Conservation (phyloP, 2,888 invertebrate genomes). For the Nymphalis urticae region DNA sequence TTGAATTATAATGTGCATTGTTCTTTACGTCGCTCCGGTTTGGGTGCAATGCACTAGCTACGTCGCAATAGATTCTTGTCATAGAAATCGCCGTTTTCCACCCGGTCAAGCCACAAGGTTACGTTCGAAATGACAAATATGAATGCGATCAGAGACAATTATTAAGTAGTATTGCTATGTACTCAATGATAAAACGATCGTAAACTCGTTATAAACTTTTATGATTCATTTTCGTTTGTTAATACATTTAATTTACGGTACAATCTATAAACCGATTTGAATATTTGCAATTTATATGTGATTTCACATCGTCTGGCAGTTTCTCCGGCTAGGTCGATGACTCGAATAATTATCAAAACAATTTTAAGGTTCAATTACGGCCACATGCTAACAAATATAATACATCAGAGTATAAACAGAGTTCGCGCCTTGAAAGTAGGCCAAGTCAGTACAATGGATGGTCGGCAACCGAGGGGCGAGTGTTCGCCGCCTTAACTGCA, state of each 20-base stretch:
- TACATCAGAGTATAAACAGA: slow-evolving; percentile 37
- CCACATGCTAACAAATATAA: slow-evolving; percentile 35
- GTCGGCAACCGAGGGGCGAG: slow-evolving; percentile 44
- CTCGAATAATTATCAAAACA: slow-evolving; percentile 43
- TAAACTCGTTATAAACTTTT: too few relatives aligned
- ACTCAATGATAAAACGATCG: too few relatives aligned
- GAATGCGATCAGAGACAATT: not conserved
- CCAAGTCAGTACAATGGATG: slow-evolving; percentile 50
- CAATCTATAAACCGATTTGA: not conserved
- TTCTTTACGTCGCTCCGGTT: slow-evolving; percentile 63
- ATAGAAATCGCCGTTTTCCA: slow-evolving; percentile 66
- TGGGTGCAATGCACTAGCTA: slow-evolving; percentile 74
- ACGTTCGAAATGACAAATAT: slow-evolving; percentile 36
- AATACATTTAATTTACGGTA: not conserved
- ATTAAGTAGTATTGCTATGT: not conserved
- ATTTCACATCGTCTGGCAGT: slow-evolving; percentile 57
- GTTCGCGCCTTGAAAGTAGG: slow-evolving; percentile 53
- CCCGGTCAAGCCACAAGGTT: slow-evolving; percentile 46
- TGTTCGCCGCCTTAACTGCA: slow-evolving; percentile 48
- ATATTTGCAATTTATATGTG: slow-evolving; percentile 28
- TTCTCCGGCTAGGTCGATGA: slow-evolving; percentile 59
- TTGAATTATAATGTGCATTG: slow-evolving; percentile 80
- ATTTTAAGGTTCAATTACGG: slow-evolving; percentile 38
- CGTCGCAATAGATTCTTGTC: slow-evolving; percentile 71
- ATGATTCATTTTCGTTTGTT: too few relatives aligned